These are phyloP conservation scores for Tanytarsus gracilentus DNA, from an alignment of 2,888 invertebrate species.

Conservation along the genomic window DNA sequence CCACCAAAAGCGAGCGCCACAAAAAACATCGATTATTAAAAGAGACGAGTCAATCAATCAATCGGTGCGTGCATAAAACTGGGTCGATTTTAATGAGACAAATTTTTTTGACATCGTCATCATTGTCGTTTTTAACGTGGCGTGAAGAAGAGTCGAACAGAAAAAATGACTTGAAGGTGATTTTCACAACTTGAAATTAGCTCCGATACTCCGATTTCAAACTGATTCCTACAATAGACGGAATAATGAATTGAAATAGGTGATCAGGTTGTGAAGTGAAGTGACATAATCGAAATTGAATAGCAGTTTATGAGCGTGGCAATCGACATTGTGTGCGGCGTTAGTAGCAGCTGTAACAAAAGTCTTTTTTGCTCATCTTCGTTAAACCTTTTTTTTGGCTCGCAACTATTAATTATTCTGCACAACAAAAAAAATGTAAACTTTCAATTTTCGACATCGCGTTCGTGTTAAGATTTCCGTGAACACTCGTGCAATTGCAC, in stretches of 20 bases:
- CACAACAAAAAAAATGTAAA: background rate
- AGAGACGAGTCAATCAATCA: constrained; percentile 6
- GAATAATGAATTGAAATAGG: too few relatives aligned
- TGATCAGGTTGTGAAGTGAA: background rate
- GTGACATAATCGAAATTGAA: background rate
- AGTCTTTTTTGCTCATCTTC: background rate
- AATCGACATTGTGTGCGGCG: background rate
- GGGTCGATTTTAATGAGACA: constrained; percentile 4
- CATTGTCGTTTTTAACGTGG: too few relatives aligned
- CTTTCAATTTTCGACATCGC: constrained; percentile 1
- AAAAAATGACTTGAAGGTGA: too few relatives aligned
- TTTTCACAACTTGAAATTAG: too few relatives aligned
- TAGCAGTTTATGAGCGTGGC: background rate
- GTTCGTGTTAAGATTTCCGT: too few relatives aligned
- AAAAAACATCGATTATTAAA: background rate
- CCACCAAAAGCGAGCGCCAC: background rate
- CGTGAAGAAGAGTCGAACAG: too few relatives aligned
- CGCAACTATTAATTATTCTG: too few relatives aligned
- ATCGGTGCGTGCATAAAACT: background rate
- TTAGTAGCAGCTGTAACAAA: background rate
- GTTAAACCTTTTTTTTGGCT: background rate
- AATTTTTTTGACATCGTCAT: background rate
- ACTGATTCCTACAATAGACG: too few relatives aligned
- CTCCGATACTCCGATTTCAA: too few relatives aligned
- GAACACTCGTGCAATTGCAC: too few relatives aligned